Conservation (phyloP, 2,888 invertebrate genomes). For the Linnaemya vulpina region DNA sequence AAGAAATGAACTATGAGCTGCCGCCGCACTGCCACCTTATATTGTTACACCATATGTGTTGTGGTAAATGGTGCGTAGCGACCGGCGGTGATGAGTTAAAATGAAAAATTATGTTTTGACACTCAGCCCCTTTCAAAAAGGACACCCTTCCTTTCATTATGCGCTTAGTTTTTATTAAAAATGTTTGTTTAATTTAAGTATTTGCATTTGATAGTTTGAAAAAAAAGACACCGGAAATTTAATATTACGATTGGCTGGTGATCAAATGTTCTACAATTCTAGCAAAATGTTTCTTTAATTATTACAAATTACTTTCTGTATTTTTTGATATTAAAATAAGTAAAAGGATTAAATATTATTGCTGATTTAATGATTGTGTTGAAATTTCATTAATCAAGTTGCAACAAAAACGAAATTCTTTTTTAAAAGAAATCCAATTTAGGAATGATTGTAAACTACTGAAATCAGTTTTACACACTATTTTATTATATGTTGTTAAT, state of each 20-base stretch:
- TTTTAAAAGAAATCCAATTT: neutral
- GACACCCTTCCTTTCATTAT: neutral
- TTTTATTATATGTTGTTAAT: too few species aligned
- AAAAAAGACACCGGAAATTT: constrained; percentile 3
- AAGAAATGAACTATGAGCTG: too few species aligned
- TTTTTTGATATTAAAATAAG: neutral
- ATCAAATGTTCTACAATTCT: neutral
- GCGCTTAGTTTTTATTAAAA: neutral
- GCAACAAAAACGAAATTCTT: neutral
- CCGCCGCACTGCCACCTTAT: too few species aligned
- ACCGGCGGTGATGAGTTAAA: constrained; percentile 39
- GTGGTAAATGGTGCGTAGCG: constrained; percentile 28
- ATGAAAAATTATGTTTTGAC: constrained; percentile 68
- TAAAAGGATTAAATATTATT: constrained; percentile 44
- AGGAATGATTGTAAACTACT: neutral
- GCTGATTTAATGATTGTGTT: constrained; percentile 6
- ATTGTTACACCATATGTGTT: too few species aligned
- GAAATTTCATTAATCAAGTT: constrained; percentile 45
- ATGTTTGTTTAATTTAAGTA: constrained; percentile 46
- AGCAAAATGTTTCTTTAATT: constrained; percentile 39
- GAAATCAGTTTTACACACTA: too few species aligned
- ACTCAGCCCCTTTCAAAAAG: constrained; percentile 32
- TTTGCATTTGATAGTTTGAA: constrained; percentile 35
- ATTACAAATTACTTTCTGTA: constrained; percentile 42
- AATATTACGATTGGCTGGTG: constrained; percentile 19